Evolutionary conservation across 2,888 invertebrate genomes (phyloP).

Genomic region (Teleiodes luculella): DNA sequence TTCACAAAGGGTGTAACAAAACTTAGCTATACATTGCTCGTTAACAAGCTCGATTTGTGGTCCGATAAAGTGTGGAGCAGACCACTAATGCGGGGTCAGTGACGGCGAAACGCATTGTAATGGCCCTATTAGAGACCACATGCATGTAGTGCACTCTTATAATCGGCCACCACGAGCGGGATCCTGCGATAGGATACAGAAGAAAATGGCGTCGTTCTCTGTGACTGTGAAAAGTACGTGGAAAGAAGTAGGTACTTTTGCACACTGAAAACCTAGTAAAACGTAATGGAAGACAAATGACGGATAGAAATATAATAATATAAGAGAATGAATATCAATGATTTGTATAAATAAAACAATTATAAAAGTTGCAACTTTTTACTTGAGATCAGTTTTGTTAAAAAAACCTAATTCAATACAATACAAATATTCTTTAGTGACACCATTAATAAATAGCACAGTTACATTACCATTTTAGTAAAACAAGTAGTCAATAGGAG

Average conservation of each 20-base stretch:
- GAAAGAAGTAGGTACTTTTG: slow-evolving; percentile 13
- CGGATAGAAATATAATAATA: neutral
- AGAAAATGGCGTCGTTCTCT: too few relatives aligned
- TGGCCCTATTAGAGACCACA: slow-evolving; percentile 27
- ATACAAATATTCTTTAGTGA: too few relatives aligned
- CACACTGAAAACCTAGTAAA: neutral
- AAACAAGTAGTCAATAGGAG: too few relatives aligned
- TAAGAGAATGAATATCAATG: too few relatives aligned
- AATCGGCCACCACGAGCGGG: neutral
- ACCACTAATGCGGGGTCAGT: slow-evolving; percentile 40
- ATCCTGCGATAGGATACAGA: too few relatives aligned
- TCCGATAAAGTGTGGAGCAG: slow-evolving; percentile 37
- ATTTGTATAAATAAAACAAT: too few relatives aligned
- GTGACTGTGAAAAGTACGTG: slow-evolving; percentile 8
- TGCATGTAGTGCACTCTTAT: slow-evolving; percentile 22
- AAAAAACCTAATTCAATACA: too few relatives aligned
- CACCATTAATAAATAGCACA: too few relatives aligned
- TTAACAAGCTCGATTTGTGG: slow-evolving; percentile 40
- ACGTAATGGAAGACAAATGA: too few relatives aligned
- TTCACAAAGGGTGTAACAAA: neutral
- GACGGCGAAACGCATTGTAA: slow-evolving; percentile 29
- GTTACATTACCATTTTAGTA: too few relatives aligned
- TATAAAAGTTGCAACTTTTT: too few relatives aligned
- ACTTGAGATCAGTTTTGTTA: too few relatives aligned
- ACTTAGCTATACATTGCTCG: neutral